phyloP scores from a whole-genome alignment of 1,140 invertebrate genomes.

The Amphibalanus amphitrite region DNA sequence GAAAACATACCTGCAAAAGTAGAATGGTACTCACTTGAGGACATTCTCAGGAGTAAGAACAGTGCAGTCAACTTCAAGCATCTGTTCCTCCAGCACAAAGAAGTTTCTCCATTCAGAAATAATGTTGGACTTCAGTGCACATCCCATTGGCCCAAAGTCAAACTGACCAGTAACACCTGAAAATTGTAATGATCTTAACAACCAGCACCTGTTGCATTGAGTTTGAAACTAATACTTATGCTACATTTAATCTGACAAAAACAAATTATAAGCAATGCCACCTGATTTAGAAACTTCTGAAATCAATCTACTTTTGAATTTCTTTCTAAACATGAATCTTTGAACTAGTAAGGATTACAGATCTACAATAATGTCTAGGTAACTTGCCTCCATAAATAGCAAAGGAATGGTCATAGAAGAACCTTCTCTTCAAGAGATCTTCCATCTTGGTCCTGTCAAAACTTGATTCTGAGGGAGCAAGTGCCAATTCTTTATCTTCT shows the following conservation, averaged over 20 bases:
- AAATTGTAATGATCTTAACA: too few relatives aligned
- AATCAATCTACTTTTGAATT: too few relatives aligned
- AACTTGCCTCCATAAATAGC: conserved; percentile 85
- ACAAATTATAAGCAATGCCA: too few relatives aligned
- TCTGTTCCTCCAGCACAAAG: conserved; percentile 93
- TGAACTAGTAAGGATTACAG: too few relatives aligned
- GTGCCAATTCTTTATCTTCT: conserved; percentile 80
- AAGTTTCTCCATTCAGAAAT: conserved; percentile 84
- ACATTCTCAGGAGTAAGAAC: conserved; percentile 93
- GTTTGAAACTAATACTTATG: too few relatives aligned
- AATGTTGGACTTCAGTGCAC: conserved; percentile 91
- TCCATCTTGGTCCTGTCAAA: conserved; percentile 92
- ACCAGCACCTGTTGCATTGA: not conserved
- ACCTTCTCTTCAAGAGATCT: conserved; percentile 88
- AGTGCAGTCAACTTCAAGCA: conserved; percentile 97
- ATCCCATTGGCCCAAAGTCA: conserved; percentile 99
- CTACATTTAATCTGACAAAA: too few relatives aligned
- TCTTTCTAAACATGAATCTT: too few relatives aligned
- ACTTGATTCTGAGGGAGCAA: conserved; percentile 45
- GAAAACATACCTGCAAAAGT: too few relatives aligned
- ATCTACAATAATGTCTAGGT: conserved; percentile 6
- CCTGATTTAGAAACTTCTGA: too few relatives aligned
- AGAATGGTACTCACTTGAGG: conserved; percentile 38
- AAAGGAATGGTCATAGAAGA: conserved; percentile 98
- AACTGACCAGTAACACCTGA: conserved; percentile 59